Percentiles rank a stretch among this genome's conserved stretches.
phyloP scores from a whole-genome alignment of 2,113 vertebrate genomes.

The Cyprinus carpio region DNA sequence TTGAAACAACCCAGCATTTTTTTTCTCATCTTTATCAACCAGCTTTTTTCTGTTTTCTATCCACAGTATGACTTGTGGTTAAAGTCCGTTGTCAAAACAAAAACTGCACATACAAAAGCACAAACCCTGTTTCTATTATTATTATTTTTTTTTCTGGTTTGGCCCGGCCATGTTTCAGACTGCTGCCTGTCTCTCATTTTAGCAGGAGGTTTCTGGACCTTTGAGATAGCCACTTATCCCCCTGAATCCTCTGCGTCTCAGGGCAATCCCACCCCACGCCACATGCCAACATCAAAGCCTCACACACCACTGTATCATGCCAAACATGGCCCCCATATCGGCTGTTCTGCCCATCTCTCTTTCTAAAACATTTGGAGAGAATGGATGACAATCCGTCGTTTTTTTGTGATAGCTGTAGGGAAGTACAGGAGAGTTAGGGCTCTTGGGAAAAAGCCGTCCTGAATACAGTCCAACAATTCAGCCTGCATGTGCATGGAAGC shows the following conservation, averaged over 20 bases:
- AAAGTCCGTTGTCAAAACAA: too few relatives aligned
- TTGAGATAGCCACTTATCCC: constrained; percentile 40
- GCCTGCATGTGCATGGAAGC: neutral
- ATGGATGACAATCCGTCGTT: neutral
- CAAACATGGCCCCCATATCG: constrained; percentile 10
- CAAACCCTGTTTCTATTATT: neutral
- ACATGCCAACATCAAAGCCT: constrained; percentile 37
- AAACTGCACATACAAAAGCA: neutral
- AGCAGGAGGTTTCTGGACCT: constrained; percentile 16
- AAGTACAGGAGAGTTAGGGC: neutral
- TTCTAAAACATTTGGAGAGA: neutral
- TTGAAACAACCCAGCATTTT: too few relatives aligned
- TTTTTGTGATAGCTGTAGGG: neutral
- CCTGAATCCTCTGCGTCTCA: constrained; percentile 27
- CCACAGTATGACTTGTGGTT: neutral
- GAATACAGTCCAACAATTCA: constrained; percentile 13
- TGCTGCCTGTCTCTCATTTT: neutral
- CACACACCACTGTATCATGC: neutral
- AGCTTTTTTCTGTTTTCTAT: neutral
- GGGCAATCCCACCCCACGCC: constrained; percentile 39
- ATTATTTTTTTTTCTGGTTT: neutral
- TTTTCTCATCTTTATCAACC: neutral
- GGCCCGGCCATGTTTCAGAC: neutral
- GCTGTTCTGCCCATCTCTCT: neutral
- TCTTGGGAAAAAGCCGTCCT: neutral